Base-by-base conservation (phyloP, 2,888 invertebrate genomes). In the Tipula confusa region DNA sequence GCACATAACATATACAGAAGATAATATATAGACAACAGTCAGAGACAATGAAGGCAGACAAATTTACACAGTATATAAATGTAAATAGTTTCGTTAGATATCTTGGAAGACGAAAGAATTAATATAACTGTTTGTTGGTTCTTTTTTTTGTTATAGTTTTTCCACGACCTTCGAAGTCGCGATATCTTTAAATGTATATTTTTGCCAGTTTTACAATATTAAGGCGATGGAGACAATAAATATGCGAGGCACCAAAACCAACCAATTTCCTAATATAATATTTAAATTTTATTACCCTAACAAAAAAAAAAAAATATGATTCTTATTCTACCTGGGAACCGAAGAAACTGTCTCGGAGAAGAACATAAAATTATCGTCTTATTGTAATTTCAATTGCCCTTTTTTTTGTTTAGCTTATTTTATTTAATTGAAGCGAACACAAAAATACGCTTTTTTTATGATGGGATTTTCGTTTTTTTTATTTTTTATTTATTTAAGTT, bases 371-470 rank as follows among this genome's bases (percentile, higher is more conserved):
- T 64, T 64, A 64, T 64, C 64, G 64, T 64, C 64, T 64, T 64
- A 64, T 64, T 64, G 64, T 64, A 64, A 64, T 64, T 64, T 64
- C 64, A 64, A 64, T 64, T 64, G 64, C 64, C 64, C 24, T 64
- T 64, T 33, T 36, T 43, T n/a, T n/a, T n/a, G n/a, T n/a, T n/a
- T n/a, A n/a, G 33, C 33, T 33, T 33, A 6, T 33, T 33, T 24
- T 64, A 64, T 64, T 18, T 64, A 64, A 64, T 64, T 64, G 64
- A 64, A 64, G 64, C 64, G 64, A 64, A n/a, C 24, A 64, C 64
- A 64, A 64, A 64, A 64, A 64, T 64, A 24, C 64, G 64, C 9
- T 64, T 64, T 64, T 43, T 64, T 64, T 64, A 64, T 64, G 64
- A 64, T 11, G 64, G 64, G 18, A 64, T n/a, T n/a, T n/a, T n/a